Conservation (phyloP, 2,113 vertebrate species). For the Heptranchias perlo region DNA sequence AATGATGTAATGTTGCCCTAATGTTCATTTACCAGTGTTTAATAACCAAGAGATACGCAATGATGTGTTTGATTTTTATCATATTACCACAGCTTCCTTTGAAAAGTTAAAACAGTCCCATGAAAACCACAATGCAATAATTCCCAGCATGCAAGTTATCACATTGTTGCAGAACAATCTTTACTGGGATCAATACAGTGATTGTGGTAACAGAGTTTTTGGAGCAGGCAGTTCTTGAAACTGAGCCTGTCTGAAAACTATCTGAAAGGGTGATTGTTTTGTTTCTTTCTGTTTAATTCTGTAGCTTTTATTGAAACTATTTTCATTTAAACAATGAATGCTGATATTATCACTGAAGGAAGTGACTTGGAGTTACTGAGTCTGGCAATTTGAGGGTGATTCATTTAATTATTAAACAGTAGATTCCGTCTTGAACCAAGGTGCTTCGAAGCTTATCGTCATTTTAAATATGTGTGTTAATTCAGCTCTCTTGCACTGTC, state of each 20-base stretch:
- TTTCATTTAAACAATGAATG: not conserved
- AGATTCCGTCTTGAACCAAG: not conserved
- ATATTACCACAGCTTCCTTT: not conserved
- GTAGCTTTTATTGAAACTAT: not conserved
- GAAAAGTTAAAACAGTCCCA: not conserved
- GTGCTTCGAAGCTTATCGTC: not conserved
- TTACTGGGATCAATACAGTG: not conserved
- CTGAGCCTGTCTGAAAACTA: not conserved
- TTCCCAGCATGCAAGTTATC: not conserved
- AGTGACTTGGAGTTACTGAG: not conserved
- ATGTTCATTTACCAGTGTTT: not conserved
- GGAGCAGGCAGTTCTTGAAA: not conserved
- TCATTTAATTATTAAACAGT: not conserved
- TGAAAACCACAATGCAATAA: not conserved
- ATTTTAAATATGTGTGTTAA: not conserved
- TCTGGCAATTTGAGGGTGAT: not conserved
- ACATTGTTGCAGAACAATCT: not conserved
- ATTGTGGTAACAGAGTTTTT: not conserved
- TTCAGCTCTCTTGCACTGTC: not conserved
- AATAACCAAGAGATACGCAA: not conserved
- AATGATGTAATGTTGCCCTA: not conserved
- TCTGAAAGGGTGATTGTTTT: not conserved
- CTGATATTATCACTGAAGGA: not conserved
- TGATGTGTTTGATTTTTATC: not conserved
- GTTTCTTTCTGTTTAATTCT: not conserved